Evolutionary conservation across 2,113 vertebrate genomes (phyloP).

Genomic region (Eira barbara): DNA sequence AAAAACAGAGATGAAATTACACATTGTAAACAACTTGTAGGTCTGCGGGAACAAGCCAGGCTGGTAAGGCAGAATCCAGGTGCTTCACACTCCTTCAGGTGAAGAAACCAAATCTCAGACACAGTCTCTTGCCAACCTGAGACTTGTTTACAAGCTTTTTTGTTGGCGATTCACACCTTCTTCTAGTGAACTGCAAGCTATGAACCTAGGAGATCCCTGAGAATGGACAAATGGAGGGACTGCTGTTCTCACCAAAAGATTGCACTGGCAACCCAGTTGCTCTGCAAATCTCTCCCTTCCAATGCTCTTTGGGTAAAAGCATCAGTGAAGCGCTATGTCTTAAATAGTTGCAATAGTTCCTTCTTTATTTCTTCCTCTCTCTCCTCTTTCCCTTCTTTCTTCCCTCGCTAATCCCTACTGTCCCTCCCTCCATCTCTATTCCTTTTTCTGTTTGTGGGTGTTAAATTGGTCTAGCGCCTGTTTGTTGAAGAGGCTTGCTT

Average conservation of each 20-base stretch:
- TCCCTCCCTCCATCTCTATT: background rate
- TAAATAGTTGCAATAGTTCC: background rate
- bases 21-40: background rate
- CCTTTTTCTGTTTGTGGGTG: background rate
- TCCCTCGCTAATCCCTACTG: background rate
- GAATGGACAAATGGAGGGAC: background rate
- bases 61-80: background rate
- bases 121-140: background rate
- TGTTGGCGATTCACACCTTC: background rate
- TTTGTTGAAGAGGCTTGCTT: background rate
- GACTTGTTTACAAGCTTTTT: background rate
- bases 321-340: background rate
- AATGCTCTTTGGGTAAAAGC: background rate
- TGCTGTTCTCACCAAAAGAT: background rate
- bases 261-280: background rate
- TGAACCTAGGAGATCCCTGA: background rate
- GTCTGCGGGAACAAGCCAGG: background rate
- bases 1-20: background rate
- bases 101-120: background rate
- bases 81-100: background rate
- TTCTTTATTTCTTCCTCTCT: background rate
- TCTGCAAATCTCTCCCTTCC: background rate
- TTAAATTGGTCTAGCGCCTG: background rate
- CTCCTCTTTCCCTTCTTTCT: rapidly evolving
- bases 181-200: background rate